Percentiles rank a stretch among this genome's conserved stretches.
Conservation (phyloP, 1,140 invertebrate species). For the Araneus ventricosus region DNA sequence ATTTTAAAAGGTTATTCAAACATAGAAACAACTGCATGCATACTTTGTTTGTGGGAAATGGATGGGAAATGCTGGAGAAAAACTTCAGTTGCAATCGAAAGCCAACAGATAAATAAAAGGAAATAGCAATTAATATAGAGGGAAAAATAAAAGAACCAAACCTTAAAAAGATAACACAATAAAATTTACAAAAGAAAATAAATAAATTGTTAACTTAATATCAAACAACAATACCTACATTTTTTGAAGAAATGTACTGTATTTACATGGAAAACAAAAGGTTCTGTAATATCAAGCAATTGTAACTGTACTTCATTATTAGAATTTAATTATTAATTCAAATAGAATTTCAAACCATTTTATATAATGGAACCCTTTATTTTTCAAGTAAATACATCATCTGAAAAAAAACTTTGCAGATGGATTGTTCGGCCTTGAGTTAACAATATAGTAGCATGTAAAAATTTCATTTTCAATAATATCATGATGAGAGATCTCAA, state of each 20-base stretch:
- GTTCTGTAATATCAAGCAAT: not conserved
- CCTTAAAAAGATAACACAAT: not conserved
- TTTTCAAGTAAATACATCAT: too few species aligned
- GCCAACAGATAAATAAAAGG: not conserved
- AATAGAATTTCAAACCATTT: too few species aligned
- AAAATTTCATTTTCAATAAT: too few species aligned
- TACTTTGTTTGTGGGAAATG: not conserved
- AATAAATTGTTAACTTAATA: not conserved
- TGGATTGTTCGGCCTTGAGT: too few species aligned
- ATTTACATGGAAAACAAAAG: not conserved
- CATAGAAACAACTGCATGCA: not conserved
- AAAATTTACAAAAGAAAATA: not conserved
- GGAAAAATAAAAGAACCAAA: not conserved
- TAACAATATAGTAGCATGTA: too few species aligned
- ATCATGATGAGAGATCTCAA: too few species aligned
- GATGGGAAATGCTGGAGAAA: not conserved
- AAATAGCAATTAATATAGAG: not conserved
- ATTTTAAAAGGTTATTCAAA: conserved; percentile 23
- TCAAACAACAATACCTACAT: not conserved
- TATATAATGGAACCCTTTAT: too few species aligned
- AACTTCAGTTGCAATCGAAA: not conserved
- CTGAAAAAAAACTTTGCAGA: too few species aligned
- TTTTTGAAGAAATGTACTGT: not conserved
- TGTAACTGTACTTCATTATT: not conserved
- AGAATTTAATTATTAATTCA: too few species aligned